Evolutionary conservation across 2,888 invertebrate species (phyloP), one percentile per base, ranked within the genome.

Genomic region (Luperina testacea): DNA sequence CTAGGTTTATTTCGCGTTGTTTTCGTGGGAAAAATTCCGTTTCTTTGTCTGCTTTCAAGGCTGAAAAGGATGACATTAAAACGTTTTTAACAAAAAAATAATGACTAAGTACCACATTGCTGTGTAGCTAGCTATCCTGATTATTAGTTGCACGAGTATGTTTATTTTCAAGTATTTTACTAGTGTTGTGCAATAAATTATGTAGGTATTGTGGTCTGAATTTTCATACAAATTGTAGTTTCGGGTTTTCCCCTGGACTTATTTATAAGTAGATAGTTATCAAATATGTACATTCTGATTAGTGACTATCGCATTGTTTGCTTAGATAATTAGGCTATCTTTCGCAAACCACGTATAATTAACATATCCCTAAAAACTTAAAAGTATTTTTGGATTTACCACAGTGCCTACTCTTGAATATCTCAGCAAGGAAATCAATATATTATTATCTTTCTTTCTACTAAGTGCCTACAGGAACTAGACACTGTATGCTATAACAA

Each of bases 1-100:
- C 48, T 11, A 27, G 15, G 11, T 15, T 27, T 61, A 51, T 75
- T 70, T 48, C 20, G 38, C 48, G 42, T 67, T 68, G 75, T 42
- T 67, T 77, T 84, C 87, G 87, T 85, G 85, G 85, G 85, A 87
- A 84, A 87, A 77, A 80, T 73, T 75, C 59, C 78, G 45, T 45
- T 48, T 48, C 80, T 77, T 84, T 85, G 87, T 77, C 20, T 67
- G 61, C 70, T 59, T 65, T 75, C 76, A 78, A 81, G 77, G 75
- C 86, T 81, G 79, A 78, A 88, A 76, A 83, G 68, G 67, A 68
- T 81, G 85, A 63, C 81, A 84, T 72, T 78, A 73, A 75, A 86
- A 73, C 24, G 20, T 38, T 83, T 65, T 76, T 11, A 75, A 73
- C 74, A 75, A 76, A 72, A 78, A 74, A 61, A 42, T n/a, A 15